Percentiles rank a stretch among this genome's conserved stretches.
These are phyloP conservation scores for Monopterus albus DNA, from an alignment of 2,113 vertebrate species.

Conservation along the genomic window DNA sequence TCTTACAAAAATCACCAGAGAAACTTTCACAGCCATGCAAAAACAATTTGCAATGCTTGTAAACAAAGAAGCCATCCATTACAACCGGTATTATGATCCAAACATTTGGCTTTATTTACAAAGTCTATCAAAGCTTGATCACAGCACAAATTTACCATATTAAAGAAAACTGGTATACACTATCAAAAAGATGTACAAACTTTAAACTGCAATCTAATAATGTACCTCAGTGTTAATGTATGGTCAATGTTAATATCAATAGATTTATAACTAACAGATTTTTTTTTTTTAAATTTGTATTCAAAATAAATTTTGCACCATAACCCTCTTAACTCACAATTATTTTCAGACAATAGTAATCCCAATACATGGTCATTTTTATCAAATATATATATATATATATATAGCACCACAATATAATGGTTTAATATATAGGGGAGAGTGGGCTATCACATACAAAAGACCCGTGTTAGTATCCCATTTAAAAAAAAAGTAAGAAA, in stretches of 20 bases:
- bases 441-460: slow-evolving; percentile 89
- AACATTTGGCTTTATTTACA: slow-evolving; percentile 93
- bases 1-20: slow-evolving; percentile 93
- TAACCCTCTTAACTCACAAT: slow-evolving; percentile 85
- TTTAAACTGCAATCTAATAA: slow-evolving; percentile 85
- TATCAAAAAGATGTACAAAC: slow-evolving; percentile 98
- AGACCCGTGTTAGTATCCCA: slow-evolving; percentile 97
- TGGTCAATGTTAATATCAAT: slow-evolving; percentile 81
- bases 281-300: slow-evolving; percentile 85
- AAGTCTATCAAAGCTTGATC: slow-evolving; percentile 87
- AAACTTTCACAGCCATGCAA: slow-evolving; percentile 96
- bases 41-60: slow-evolving; percentile 82
- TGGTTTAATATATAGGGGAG: slow-evolving; percentile 86
- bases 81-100: slow-evolving; percentile 88
- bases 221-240: slow-evolving; percentile 89
- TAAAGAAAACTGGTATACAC: slow-evolving; percentile 95
- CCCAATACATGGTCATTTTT: slow-evolving; percentile 88
- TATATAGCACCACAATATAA: slow-evolving; percentile 97
- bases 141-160: slow-evolving; percentile 92
- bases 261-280: slow-evolving; percentile 78
- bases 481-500: too few species aligned
- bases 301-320: slow-evolving; percentile 95
- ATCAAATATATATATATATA: slow-evolving; percentile 83
- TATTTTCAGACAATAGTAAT: slow-evolving; percentile 92
- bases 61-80: slow-evolving; percentile 79